Percentiles rank a stretch among this genome's conserved stretches.
Evolutionary conservation across 30 jellyfish, hydroid and myxozoan species (phyloP).

Genomic region (Rhopilema esculentum): DNA sequence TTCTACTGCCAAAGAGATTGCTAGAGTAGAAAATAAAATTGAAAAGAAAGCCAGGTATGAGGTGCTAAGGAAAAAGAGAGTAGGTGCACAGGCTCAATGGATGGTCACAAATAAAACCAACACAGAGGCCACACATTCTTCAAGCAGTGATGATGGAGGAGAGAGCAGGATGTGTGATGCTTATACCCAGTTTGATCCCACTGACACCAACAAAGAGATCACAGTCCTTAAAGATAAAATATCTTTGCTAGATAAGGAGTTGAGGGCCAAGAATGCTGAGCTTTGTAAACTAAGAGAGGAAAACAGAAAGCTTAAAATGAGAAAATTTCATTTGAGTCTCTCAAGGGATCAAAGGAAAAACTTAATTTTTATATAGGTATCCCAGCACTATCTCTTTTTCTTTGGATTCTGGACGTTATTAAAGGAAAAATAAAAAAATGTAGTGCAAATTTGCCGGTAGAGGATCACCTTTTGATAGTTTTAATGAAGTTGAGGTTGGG

Average conservation of each 20-base stretch:
- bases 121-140: background rate
- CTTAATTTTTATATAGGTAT: conserved; percentile 42
- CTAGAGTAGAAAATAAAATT: no score
- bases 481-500: conserved; percentile 32
- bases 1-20: no score
- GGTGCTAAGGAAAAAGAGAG: background rate
- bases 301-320: background rate
- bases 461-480: conserved; percentile 7
- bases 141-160: no score
- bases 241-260: background rate
- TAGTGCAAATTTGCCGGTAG: background rate
- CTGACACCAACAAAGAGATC: background rate
- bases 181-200: background rate
- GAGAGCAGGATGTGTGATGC: no score
- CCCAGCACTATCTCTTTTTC: conserved; percentile 6
- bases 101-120: background rate
- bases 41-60: background rate
- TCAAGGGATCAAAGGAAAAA: conserved; percentile 23
- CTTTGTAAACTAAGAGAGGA: conserved; percentile 5
- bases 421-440: background rate
- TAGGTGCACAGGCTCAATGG: background rate
- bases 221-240: background rate
- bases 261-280: conserved; percentile 5
- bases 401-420: conserved; percentile 7
- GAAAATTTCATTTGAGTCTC: conserved; percentile 13